phyloP scores from a whole-genome alignment of 1,140 invertebrate genomes.

The Pseudobourletiella spinata region DNA sequence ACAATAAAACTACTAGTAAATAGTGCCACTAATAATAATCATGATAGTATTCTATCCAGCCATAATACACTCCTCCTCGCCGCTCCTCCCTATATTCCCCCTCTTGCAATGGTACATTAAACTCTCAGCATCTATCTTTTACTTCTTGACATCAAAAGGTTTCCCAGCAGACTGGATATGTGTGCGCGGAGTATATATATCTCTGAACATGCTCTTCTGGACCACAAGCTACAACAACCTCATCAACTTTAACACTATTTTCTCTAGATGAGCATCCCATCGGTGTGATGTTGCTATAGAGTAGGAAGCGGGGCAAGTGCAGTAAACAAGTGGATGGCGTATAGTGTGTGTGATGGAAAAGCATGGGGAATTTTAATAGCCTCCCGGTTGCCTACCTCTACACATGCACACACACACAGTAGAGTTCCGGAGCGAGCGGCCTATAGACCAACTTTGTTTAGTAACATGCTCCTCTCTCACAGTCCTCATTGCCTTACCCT shows the following conservation, averaged over 20 bases:
- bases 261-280: no score
- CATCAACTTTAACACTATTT: constrained; percentile 9
- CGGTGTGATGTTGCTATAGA: no score
- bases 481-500: no score
- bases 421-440: no score
- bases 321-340: background rate
- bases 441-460: no score
- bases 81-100: background rate
- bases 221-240: background rate
- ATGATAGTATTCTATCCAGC: constrained; percentile 1
- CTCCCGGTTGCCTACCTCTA: no score
- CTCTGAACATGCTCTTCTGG: no score
- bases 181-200: no score
- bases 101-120: constrained; percentile 2
- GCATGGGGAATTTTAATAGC: background rate
- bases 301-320: no score
- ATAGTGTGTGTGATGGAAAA: background rate
- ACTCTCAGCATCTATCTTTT: constrained; percentile 3
- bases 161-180: background rate
- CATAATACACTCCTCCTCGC: constrained; percentile 3
- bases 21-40: background rate
- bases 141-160: constrained; percentile 7
- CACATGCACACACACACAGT: no score
- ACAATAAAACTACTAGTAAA: no score
- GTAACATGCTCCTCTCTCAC: no score